Base-by-base conservation (phyloP, 2,888 invertebrate genomes). In the Chrysodeixis includens region DNA sequence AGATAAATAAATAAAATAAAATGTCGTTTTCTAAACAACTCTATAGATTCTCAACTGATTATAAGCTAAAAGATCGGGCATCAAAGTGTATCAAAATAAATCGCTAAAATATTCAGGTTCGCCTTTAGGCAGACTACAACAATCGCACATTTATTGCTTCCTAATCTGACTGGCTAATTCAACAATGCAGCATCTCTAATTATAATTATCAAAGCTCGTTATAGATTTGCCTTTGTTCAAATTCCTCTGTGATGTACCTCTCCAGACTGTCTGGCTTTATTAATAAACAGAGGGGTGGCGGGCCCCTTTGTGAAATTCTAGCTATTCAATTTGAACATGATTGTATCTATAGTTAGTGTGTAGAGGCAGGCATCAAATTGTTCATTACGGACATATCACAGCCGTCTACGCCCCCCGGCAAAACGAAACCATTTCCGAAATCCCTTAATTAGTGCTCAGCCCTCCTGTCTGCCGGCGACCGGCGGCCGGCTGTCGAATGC, bases 361-460 rank as follows among this genome's bases (percentile, higher is more conserved):
- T 51, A 35, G 5, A 52, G 30, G 30, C 14, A 44, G 14, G 56
- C 62, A 76, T 69, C 52, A 77, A 73, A 68, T 76, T 75, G 66
- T 67, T 78, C 70, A 78, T 78, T 68, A 68, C 66, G 68, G 22
- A 65, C 49, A 60, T 79, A 64, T 74, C 71, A 79, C 69, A 70
- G 69, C 61, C 69, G 71, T 72, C 72, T 76, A 63, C 57, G 58
- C 52, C 57, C 67, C 49, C 60, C 68, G 65, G 72, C 71, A 75
- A 74, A 74, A 70, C 65, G 72, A 75, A 76, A 78, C 80, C 79
- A 74, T 81, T 80, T 74, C 74, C 74, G 16, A 82, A 81, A 81
- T 74, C 72, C 83, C 78, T 83, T 83, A 82, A 85, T 86, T 86
- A 85, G 84, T 68, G 79, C 62, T 69, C 79, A 68, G 66, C 62